phyloP scores from a whole-genome alignment of 2,113 vertebrate species.

The Mesoclemmys tuberculata region DNA sequence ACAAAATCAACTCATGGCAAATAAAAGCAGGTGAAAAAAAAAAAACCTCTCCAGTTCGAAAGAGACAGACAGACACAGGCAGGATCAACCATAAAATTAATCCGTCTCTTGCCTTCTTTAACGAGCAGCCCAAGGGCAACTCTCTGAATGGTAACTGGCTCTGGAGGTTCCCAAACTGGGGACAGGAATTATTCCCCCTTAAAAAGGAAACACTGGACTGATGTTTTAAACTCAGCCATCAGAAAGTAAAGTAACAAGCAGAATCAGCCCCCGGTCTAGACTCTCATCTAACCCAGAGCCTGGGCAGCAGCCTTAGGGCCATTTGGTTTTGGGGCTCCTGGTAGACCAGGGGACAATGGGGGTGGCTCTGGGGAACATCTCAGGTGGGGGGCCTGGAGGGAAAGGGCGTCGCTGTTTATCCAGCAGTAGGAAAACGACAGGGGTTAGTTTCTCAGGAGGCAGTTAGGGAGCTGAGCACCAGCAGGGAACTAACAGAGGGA shows the following conservation, averaged over 20 bases:
- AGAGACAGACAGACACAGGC: neutral
- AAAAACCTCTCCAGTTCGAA: no score
- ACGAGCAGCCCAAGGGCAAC: neutral
- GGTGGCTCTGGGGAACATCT: neutral
- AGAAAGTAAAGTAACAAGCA: neutral
- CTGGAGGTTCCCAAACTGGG: neutral
- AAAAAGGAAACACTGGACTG: neutral
- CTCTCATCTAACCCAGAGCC: neutral
- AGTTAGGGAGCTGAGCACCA: neutral
- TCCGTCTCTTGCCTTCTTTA: neutral
- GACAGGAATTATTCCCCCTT: neutral
- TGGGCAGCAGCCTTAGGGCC: neutral
- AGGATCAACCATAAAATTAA: neutral
- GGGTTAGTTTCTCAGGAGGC: neutral
- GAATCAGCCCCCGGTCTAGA: neutral
- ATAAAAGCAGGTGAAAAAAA: neutral
- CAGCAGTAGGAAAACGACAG: neutral
- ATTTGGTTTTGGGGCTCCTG: neutral
- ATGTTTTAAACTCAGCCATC: neutral
- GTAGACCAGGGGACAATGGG: neutral
- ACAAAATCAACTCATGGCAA: neutral
- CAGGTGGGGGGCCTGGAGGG: no score
- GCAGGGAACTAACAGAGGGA: no score
- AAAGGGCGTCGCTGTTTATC: neutral
- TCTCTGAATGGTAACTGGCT: neutral